A percentile compares a stretch with the other conserved stretches of the same genome.
phyloP scores from a whole-genome alignment of 2,888 invertebrate species.

The Rhyacophila evoluta region DNA sequence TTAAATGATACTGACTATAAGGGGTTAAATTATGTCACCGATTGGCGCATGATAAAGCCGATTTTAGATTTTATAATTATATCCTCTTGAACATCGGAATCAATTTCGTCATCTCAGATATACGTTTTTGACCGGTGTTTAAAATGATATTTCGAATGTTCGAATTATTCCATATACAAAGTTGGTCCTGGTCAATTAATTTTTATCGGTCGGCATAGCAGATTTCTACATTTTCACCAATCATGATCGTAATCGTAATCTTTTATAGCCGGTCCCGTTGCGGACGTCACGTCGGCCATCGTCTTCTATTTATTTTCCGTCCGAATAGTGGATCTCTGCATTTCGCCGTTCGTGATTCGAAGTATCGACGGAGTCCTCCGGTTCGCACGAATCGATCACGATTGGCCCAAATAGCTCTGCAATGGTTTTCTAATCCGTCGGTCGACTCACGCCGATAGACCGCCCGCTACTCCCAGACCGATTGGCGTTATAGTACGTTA shows the following conservation, averaged over 20 bases:
- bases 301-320: background rate
- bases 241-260: background rate
- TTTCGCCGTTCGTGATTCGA: slow-evolving; percentile 4
- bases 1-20: too few relatives aligned
- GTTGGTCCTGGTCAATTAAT: too few relatives aligned
- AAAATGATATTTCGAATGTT: too few relatives aligned
- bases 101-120: too few relatives aligned
- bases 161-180: too few relatives aligned
- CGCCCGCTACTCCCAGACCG: slow-evolving; percentile 10
- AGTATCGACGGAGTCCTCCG: background rate
- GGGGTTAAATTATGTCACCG: too few relatives aligned
- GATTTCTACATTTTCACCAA: background rate
- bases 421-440: slow-evolving; percentile 50
- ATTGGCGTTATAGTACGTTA: background rate
- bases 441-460: slow-evolving; percentile 43
- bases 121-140: too few relatives aligned
- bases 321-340: background rate
- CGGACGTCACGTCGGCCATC: background rate
- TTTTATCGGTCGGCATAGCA: background rate
- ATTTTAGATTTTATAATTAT: too few relatives aligned
- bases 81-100: too few relatives aligned
- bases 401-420: slow-evolving; percentile 52
- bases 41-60: too few relatives aligned
- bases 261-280: background rate
- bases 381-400: slow-evolving; percentile 48